These are phyloP conservation scores for Dendrocincla fuliginosa DNA, from an alignment of 2,797 vertebrate genomes.

Conservation along the genomic window DNA sequence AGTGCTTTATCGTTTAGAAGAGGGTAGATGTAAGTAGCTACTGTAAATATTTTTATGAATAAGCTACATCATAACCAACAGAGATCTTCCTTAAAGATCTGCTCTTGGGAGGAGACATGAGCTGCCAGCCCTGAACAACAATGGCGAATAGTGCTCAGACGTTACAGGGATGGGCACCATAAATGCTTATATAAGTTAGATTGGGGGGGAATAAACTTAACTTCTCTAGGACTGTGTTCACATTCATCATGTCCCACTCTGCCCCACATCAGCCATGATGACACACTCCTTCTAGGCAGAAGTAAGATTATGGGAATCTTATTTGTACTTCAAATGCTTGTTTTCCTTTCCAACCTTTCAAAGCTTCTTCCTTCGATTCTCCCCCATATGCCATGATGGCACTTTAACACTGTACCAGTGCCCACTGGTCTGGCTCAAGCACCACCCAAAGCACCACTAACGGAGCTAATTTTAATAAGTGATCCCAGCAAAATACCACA, in stretches of 20 bases:
- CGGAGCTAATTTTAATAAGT: neutral
- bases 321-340: neutral
- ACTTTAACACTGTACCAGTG: neutral
- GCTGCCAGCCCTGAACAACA: neutral
- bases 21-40: neutral
- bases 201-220: neutral
- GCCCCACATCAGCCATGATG: neutral
- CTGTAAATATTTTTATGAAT: neutral
- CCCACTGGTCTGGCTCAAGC: neutral
- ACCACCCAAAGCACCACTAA: neutral
- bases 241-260: neutral
- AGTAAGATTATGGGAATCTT: neutral
- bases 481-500: neutral
- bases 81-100: slow-evolving; percentile 1
- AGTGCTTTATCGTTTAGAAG: neutral
- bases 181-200: neutral
- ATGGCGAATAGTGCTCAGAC: neutral
- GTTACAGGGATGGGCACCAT: neutral
- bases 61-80: slow-evolving; percentile 15
- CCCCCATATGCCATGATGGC: neutral
- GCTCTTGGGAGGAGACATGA: neutral
- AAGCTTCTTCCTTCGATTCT: neutral
- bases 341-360: neutral
- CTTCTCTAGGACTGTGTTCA: neutral
- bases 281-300: neutral